Evolutionary conservation across 2,113 vertebrate species (phyloP), one percentile per base, ranked within the genome.

Genomic region (pig (Sus scrofa)): DNA sequence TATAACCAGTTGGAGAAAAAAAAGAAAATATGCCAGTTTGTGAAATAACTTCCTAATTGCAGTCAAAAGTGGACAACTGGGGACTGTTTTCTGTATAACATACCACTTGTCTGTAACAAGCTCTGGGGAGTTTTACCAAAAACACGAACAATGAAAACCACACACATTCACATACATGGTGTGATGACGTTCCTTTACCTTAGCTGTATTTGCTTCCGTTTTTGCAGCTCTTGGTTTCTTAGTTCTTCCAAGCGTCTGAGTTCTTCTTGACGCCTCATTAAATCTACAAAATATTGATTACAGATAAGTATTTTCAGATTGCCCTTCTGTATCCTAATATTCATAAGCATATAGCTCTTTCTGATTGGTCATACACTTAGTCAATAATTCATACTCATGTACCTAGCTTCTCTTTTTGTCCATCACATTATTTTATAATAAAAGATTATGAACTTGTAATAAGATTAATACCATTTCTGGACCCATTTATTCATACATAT

Each of bases 211-310:
- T 99, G 99, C 97, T 99, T 99, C 96, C 99, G 99, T 97, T 99
- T 99, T 95, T 99, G 99, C 86, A 99, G 99, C 89, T 99, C 99
- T 97, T 99, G 99, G 97, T 99, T 99, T 88, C 99, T 98, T 84
- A 99, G 99, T 96, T 99, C 99, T 98, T 99, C 99, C 93, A 99
- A 98, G 20, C 99, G 99, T 91, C 99, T 99, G 95, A 99, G 97
- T 97, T 99, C 99, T 98, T 99, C 99, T 62, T 99, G 99, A 68
- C 99, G 99, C 32, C 99, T 99, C 99, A 99, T 99, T 37, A 99
- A 99, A 99, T 99, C 99, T 99, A 97, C 74, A 81, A 96, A 97
- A 78, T 86, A 82, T 93, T 84, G 32, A 94, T 39, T 79, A 32
- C 7, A 77, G 8, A 78, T 97, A 96, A 96, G 37, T 78, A 75